A percentile compares a stretch with the other conserved stretches of the same genome.
phyloP scores from a whole-genome alignment of 1,140 invertebrate genomes.

The Babylonia areolata region DNA sequence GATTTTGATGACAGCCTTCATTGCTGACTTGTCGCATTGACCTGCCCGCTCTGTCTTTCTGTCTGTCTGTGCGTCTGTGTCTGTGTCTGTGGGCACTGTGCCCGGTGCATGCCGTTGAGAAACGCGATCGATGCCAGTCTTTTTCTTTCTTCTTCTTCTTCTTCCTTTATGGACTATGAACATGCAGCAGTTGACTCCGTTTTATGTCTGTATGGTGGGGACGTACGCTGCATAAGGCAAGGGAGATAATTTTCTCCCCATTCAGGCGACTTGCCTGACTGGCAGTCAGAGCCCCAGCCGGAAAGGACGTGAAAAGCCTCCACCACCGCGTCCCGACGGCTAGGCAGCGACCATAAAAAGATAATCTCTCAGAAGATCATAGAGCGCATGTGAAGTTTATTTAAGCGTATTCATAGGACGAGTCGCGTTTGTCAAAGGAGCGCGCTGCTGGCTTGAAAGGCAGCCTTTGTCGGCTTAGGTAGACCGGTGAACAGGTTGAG shows the following conservation, averaged over 20 bases:
- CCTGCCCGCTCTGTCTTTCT: too few relatives aligned
- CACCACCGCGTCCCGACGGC: background rate
- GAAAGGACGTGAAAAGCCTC: background rate
- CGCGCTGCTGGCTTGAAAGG: background rate
- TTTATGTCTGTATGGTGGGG: too few relatives aligned
- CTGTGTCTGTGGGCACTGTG: too few relatives aligned
- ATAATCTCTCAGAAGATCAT: conserved; percentile 20
- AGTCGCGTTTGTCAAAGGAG: background rate
- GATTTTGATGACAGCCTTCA: too few relatives aligned
- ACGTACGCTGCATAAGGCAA: too few relatives aligned
- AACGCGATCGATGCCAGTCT: too few relatives aligned
- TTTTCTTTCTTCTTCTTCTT: too few relatives aligned
- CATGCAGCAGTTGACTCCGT: too few relatives aligned
- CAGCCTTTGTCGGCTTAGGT: background rate
- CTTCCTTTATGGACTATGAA: too few relatives aligned
- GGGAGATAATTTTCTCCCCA: background rate
- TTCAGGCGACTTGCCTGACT: background rate
- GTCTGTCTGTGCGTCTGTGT: too few relatives aligned
- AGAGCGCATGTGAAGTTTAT: background rate
- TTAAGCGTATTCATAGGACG: conserved; percentile 1
- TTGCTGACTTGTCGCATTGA: too few relatives aligned
- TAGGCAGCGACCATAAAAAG: conserved; percentile 14
- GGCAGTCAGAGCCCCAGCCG: background rate
- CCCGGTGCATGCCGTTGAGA: too few relatives aligned
- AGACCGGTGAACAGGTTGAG: background rate